Evolutionary conservation across 2,888 invertebrate genomes (phyloP), one percentile per base, ranked within the genome.

Genomic region (Odontocolon sp.): DNA sequence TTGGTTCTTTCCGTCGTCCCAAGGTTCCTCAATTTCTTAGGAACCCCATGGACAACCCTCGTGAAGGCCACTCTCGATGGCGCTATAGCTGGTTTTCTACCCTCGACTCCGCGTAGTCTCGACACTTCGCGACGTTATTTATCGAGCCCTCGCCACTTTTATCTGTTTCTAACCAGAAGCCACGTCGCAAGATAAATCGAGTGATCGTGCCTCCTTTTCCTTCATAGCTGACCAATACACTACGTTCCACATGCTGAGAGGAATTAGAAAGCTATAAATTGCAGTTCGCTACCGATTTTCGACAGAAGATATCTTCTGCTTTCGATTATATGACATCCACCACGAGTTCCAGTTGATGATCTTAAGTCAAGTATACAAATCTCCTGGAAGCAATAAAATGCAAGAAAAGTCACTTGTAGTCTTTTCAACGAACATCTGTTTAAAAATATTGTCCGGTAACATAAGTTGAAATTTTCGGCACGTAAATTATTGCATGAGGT

Each of bases 141-240:
- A 78, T 78, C 66, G 50, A 26, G 31, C 54, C 56, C 45, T 61
- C 45, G 14, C 6, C 26, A 23, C 38, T 61, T 70, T 70, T 70
- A 75, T 78, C 70, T 75, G 59, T 69, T 67, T 71, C 78, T 61
- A 70, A 75, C 78, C 78, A 75, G 70, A 56, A 69, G 61, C 69
- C 74, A 54, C 36, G 31, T 56, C 36, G 31, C 31, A 75, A 70
- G 56, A 70, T 56, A 36, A 26, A 69, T 61, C 59, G 78, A 9
- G 2, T 14, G 23, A 47, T 11, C 61, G 36, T 45, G 26, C 28
- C 11, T 28, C 33, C 23, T 42, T 33, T 61, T 18, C 59, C 26
- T 57, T 47, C 4, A 47, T 57, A 57, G 38, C 36, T 57, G 45
- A 57, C 67, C 67, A 33, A 28, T 31, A 31, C 42, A 56, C 40